A percentile compares a stretch with the other conserved stretches of the same genome.
Conservation (phyloP, 2,888 invertebrate species). For the Lumbricus terrestris region DNA sequence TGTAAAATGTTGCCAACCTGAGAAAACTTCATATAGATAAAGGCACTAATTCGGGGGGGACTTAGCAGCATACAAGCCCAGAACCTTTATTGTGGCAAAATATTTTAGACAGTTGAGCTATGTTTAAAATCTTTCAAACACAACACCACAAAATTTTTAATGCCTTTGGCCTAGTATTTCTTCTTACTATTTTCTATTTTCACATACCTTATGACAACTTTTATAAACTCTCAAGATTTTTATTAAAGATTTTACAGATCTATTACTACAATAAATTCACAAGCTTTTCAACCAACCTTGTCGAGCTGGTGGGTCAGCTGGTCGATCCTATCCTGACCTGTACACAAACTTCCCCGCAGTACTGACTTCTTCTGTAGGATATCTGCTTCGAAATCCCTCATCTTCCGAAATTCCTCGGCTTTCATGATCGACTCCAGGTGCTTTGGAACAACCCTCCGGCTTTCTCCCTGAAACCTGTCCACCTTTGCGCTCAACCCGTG, state of each 20-base stretch:
- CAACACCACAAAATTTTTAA: too few relatives aligned
- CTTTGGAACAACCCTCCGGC: conserved; percentile 42
- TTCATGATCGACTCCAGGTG: conserved; percentile 51
- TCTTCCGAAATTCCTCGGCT: conserved; percentile 49
- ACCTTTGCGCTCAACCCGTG: neutral
- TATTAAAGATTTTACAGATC: neutral
- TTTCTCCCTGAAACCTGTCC: neutral
- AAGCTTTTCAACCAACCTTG: conserved; percentile 19
- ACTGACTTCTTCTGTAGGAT: conserved; percentile 49
- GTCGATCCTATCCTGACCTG: conserved; percentile 49
- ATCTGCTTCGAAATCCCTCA: conserved; percentile 48
- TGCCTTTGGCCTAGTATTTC: neutral
- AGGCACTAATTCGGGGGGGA: too few relatives aligned
- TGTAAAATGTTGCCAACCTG: too few relatives aligned
- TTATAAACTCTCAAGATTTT: too few relatives aligned
- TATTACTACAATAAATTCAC: neutral
- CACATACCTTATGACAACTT: neutral
- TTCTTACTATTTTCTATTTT: too few relatives aligned
- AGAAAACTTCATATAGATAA: too few relatives aligned
- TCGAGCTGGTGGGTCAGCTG: conserved; percentile 49
- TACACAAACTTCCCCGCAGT: conserved; percentile 48
- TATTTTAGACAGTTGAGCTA: too few relatives aligned
- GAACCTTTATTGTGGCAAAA: too few relatives aligned
- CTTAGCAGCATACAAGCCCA: too few relatives aligned
- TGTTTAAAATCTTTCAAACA: too few relatives aligned